A percentile compares a stretch with the other conserved stretches of the same genome.
These are phyloP conservation scores for Cataglyphis altisquamis DNA, from an alignment of 2,888 invertebrate genomes.

Conservation along the genomic window DNA sequence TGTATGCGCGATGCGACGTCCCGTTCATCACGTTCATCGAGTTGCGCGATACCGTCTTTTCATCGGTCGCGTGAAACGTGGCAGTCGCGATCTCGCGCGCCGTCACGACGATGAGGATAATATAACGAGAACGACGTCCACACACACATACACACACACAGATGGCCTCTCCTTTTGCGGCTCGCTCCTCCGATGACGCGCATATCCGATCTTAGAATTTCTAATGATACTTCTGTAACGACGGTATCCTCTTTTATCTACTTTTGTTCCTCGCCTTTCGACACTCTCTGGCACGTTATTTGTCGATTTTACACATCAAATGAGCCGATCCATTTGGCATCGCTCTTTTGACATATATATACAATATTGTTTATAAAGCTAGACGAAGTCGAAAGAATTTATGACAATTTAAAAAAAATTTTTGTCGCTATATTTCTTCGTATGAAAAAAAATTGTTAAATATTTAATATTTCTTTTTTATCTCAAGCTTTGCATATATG, in stretches of 20 bases:
- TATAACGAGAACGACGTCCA: conserved; percentile 65
- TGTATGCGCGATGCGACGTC: conserved; percentile 64
- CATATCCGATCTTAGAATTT: conserved; percentile 69
- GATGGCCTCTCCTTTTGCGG: conserved; percentile 59
- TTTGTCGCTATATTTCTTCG: background rate
- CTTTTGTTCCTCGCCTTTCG: background rate
- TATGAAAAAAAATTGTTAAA: conserved; percentile 15
- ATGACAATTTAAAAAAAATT: background rate
- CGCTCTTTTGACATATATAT: background rate
- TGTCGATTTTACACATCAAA: background rate
- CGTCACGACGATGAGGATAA: background rate
- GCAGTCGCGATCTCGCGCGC: conserved; percentile 29
- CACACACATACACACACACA: conserved; percentile 58
- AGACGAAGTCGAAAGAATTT: background rate
- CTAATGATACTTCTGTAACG: conserved; percentile 65
- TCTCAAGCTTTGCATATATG: background rate
- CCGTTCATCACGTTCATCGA: conserved; percentile 69
- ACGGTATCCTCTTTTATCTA: background rate
- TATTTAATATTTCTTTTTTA: background rate
- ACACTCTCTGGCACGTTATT: background rate
- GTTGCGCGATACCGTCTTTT: conserved; percentile 68
- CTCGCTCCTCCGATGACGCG: conserved; percentile 58
- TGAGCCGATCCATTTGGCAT: background rate
- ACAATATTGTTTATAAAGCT: background rate
- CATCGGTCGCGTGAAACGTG: conserved; percentile 65